These are phyloP conservation scores for Theocolax elegans DNA, from an alignment of 1,140 invertebrate species.

Conservation along the genomic window DNA sequence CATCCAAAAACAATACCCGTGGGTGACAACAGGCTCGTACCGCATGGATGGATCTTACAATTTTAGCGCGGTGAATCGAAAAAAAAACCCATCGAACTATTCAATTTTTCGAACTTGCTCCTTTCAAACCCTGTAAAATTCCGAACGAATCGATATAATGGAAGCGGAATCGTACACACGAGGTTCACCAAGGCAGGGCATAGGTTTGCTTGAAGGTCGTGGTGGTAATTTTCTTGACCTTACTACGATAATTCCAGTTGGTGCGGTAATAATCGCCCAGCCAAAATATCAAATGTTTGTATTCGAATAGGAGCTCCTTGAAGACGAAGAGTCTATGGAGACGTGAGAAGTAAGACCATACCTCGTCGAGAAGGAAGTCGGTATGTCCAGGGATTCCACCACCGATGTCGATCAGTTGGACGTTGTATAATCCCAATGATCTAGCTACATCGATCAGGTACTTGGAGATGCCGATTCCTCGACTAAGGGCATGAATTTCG, in stretches of 20 bases:
- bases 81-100: neutral
- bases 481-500: conserved; percentile 77
- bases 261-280: conserved; percentile 32
- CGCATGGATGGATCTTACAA: too few relatives aligned
- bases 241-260: conserved; percentile 19
- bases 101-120: neutral
- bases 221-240: conserved; percentile 16
- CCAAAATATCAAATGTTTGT: conserved; percentile 39
- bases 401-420: conserved; percentile 84
- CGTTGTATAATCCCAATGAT: conserved; percentile 74
- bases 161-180: too few relatives aligned
- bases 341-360: conserved; percentile 56
- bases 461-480: conserved; percentile 75
- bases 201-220: conserved; percentile 12
- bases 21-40: too few relatives aligned
- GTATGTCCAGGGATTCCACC: conserved; percentile 84
- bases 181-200: conserved; percentile 32
- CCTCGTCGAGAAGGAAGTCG: conserved; percentile 73
- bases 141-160: neutral
- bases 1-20: too few relatives aligned
- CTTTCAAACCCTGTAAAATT: neutral
- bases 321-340: conserved; percentile 21
- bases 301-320: conserved; percentile 36
- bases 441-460: conserved; percentile 76
- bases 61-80: too few relatives aligned